Base-by-base conservation (phyloP, 2,888 invertebrate species). In the Mythimna ferrago region DNA sequence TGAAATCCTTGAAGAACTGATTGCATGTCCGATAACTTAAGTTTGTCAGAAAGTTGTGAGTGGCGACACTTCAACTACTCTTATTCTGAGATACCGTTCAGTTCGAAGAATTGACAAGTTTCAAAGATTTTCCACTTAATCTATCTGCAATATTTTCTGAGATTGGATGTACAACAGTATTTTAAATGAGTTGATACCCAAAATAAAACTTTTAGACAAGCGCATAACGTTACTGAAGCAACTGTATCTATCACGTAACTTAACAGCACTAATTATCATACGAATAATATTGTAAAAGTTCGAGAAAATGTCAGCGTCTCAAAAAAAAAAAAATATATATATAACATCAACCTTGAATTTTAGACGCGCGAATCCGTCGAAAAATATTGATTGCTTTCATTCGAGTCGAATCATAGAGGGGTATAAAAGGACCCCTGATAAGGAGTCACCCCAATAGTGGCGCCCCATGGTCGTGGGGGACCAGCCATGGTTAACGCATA, bases 361-460 rank as follows among this genome's bases (percentile, higher is more conserved):
- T 57, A 32, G 57, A 62, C 54, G 67, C 63, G 82, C 70, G 67
- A 74, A 74, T 66, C 53, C 60, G 75, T 62, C 65, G 67, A 74
- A 73, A 77, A 76, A 67, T 86, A 85, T 85, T 73, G 85, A 85
- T 85, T 78, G 64, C n/a, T 74, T 81, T 81, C 35, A 57, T 73
- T 76, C 62, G 72, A 71, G 70, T 79, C 48, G 82, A 80, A 75
- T 85, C 73, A 77, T 65, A 77, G 76, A 58, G 81, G 74, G 85
- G 83, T 56, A 77, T 74, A 66, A 79, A 73, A 74, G 57, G 76
- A 71, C 85, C 85, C 85, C 68, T 75, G 67, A 41, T 73, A 60
- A 64, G 71, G 9, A 57, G 56, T 66, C 71, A 62, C 83, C 85
- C 85, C 79, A 85, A 65, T 41, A 56, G 54, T 71, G 21, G 73